Percentiles rank a stretch among this genome's conserved stretches.
Conservation (phyloP, 2,113 vertebrate genomes). For the Thunnus maccoyii region DNA sequence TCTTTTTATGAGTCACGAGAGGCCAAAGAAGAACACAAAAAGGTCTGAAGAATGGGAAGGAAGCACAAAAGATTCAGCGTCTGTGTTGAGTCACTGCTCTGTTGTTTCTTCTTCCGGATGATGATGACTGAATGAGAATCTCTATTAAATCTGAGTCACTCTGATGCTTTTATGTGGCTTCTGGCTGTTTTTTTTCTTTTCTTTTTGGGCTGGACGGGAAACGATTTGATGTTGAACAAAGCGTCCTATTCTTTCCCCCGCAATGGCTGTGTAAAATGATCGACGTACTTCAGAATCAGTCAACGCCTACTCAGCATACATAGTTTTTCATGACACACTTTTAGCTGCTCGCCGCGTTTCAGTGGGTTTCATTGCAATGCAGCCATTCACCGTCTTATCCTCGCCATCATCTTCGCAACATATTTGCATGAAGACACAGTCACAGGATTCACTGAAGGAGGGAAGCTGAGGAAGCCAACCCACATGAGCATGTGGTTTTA, state of each 20-base stretch:
- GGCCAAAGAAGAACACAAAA: constrained; percentile 35
- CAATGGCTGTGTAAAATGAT: constrained; percentile 10
- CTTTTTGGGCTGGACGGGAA: constrained; percentile 14
- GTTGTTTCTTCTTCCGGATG: constrained; percentile 34
- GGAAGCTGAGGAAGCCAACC: constrained; percentile 52
- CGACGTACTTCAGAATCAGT: constrained; percentile 59
- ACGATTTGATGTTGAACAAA: constrained; percentile 70
- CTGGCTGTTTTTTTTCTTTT: constrained; percentile 7
- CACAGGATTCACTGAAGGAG: constrained; percentile 27
- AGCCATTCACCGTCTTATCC: constrained; percentile 43
- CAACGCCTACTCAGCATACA: constrained; percentile 62
- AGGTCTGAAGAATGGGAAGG: constrained; percentile 29
- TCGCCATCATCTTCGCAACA: constrained; percentile 12
- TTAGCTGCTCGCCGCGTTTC: constrained; percentile 23
- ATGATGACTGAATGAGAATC: constrained; percentile 44
- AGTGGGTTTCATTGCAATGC: constrained; percentile 31
- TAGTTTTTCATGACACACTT: constrained; percentile 64
- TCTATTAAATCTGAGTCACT: constrained; percentile 64
- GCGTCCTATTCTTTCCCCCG: constrained; percentile 57
- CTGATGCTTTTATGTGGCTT: constrained; percentile 61
- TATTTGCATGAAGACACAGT: constrained; percentile 40
- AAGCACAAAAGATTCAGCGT: constrained; percentile 34
- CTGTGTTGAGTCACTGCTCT: constrained; percentile 44
- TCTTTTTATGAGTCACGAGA: constrained; percentile 52
- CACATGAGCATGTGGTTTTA: constrained; percentile 46